Evolutionary conservation across 2,797 vertebrate species (phyloP), one percentile per base, ranked within the genome.

Genomic region (Sandelia bainsii): DNA sequence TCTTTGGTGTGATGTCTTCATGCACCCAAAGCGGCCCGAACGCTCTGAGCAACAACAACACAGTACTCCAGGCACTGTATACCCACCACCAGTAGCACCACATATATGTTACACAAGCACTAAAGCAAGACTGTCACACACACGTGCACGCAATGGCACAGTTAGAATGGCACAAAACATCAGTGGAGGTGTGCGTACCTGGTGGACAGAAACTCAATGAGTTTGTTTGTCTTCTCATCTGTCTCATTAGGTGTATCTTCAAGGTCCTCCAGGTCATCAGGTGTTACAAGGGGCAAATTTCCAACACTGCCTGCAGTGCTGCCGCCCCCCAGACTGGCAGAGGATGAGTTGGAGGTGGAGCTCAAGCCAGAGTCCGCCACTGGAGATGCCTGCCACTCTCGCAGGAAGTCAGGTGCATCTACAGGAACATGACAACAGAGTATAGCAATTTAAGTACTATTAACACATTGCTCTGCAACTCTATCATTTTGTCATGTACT

Each of bases 1-100:
- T 99, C 93, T 98, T 99, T 48, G 98, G 98, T 1, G 97, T 98
- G 92, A 99, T 98, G 92, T 99, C 98, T 91, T 99, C 98, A 17
- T 99, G 98, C 87, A 96, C 96, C 98, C 98, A 99, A 71, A 99
- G 96, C 0, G 98, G 98, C 81, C 98, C 98, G 72, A 96, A 97
- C 6, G 96, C 95, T 94, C 98, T 99, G 91, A 88, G 91, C 87
- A 94, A 93, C 61, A 65, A 94, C 82, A 95, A 93, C 84, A 93
- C 93, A 94, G 93, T 93, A 95, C 93, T 94, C 93, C 93, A 94
- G 88, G 92, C 92, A 93, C 94, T 95, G 92, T 83, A 82, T 89
- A 92, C 93, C 93, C 93, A 85, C 93, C 94, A 93, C 93, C 94
- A 91, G 85, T 91, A 93, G 80, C 93, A 91, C 87, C 92, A 92